Evolutionary conservation across 1,140 invertebrate species (phyloP).

Genomic region (Grapholita molesta): DNA sequence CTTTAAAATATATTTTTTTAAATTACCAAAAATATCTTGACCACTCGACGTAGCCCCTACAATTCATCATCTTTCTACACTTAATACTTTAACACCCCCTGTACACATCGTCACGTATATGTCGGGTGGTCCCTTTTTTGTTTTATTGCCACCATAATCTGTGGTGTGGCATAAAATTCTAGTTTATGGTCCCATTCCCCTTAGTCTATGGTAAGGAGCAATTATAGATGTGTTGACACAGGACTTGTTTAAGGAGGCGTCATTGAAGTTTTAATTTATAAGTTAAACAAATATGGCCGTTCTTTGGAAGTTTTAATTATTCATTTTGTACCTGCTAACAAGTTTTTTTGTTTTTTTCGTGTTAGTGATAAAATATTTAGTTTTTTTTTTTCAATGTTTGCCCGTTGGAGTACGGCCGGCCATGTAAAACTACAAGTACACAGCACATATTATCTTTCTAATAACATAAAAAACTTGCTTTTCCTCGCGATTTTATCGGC

Average conservation of each 20-base stretch:
- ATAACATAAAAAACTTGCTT: too few species aligned
- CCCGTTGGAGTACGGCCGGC: too few species aligned
- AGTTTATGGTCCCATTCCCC: not conserved
- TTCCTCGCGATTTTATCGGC: too few species aligned
- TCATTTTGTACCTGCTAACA: too few species aligned
- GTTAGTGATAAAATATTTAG: too few species aligned
- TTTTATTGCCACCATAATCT: slow-evolving; percentile 24
- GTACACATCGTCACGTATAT: slow-evolving; percentile 26
- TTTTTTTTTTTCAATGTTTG: too few species aligned
- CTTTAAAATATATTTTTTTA: too few species aligned
- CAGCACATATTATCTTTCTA: too few species aligned
- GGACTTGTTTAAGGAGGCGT: not conserved
- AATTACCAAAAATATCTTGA: too few species aligned
- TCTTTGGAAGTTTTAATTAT: not conserved
- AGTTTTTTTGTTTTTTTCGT: too few species aligned
- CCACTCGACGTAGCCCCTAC: too few species aligned
- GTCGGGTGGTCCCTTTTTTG: slow-evolving; percentile 33
- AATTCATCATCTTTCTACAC: not conserved
- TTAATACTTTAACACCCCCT: slow-evolving; percentile 20
- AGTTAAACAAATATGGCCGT: not conserved
- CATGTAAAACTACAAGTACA: too few species aligned
- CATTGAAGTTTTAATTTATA: slow-evolving; percentile 2
- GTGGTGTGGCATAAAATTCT: not conserved
- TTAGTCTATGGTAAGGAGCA: not conserved
- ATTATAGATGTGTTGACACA: not conserved